phyloP scores from a whole-genome alignment of 2,797 vertebrate species.

The Brachymystax lenok region DNA sequence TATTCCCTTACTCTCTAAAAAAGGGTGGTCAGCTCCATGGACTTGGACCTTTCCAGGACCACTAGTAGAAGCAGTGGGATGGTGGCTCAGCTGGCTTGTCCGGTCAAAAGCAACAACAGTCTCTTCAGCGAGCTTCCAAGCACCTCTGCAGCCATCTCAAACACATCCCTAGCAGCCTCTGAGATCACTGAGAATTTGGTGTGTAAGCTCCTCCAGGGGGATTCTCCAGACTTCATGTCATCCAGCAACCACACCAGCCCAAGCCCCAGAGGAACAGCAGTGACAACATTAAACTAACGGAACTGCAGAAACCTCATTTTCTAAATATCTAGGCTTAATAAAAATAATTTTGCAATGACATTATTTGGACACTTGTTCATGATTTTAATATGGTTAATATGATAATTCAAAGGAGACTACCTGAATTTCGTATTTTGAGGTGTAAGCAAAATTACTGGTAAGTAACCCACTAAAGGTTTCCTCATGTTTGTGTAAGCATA shows the following conservation, averaged over 20 bases:
- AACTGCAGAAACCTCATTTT: not conserved
- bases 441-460: not conserved
- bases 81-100: not conserved
- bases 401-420: not conserved
- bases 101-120: not conserved
- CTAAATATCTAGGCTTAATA: not conserved
- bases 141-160: not conserved
- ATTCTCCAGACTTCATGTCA: not conserved
- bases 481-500: no score
- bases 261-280: not conserved
- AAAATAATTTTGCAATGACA: not conserved
- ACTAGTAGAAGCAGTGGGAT: not conserved
- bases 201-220: not conserved
- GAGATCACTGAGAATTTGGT: not conserved
- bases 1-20: not conserved
- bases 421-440: not conserved
- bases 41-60: not conserved
- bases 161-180: conserved; percentile 2
- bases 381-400: not conserved
- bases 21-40: conserved; percentile 3
- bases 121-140: not conserved
- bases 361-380: not conserved
- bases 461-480: no score
- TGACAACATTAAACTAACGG: not conserved
- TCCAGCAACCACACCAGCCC: not conserved